Evolutionary conservation across 2,113 vertebrate genomes (phyloP).

Genomic region (Probosciger aterrimus): DNA sequence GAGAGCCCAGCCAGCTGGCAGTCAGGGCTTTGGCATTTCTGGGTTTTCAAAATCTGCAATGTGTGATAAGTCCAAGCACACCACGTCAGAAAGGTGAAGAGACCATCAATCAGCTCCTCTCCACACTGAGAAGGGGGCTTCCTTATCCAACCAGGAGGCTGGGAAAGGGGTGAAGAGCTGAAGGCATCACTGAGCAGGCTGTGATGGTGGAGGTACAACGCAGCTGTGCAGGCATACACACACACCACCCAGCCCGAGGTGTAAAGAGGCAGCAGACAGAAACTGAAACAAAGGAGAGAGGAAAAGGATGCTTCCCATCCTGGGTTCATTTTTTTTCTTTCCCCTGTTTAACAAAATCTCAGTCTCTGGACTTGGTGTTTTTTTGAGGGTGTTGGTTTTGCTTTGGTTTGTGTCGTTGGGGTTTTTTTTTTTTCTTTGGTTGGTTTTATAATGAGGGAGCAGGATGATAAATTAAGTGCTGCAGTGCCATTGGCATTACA

Average conservation of each 20-base stretch:
- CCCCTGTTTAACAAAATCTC: neutral
- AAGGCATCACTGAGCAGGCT: neutral
- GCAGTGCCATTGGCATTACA: neutral
- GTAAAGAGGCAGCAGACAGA: neutral
- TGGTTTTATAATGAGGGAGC: neutral
- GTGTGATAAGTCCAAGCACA: neutral
- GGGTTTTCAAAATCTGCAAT: neutral
- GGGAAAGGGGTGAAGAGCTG: neutral
- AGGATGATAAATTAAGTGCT: neutral
- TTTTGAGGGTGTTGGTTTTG: neutral
- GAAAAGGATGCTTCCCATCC: neutral
- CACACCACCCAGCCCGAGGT: too few relatives aligned
- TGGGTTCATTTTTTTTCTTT: neutral
- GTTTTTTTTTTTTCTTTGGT: neutral
- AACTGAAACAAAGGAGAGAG: neutral
- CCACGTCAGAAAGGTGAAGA: accelerated
- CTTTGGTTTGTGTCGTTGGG: neutral
- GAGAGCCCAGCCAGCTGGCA: neutral
- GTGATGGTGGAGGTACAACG: neutral
- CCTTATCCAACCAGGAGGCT: neutral
- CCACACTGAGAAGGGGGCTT: accelerated
- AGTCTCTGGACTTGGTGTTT: neutral
- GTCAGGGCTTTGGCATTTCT: neutral
- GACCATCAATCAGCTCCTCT: neutral
- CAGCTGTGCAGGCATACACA: neutral